Evolutionary conservation across 2,888 invertebrate species (phyloP), one percentile per base, ranked within the genome.

Genomic region (Oxystoma pomonae): DNA sequence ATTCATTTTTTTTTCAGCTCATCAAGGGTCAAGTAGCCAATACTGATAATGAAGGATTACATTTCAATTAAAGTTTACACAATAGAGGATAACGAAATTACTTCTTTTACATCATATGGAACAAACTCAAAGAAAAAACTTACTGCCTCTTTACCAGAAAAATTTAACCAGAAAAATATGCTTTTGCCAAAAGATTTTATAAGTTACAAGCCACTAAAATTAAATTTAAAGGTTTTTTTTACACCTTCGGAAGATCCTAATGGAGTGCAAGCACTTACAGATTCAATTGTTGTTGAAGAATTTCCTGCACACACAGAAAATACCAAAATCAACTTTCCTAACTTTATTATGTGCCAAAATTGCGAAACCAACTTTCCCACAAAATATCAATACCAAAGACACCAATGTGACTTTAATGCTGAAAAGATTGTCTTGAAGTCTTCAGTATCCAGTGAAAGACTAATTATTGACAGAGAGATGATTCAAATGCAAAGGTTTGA

Each of bases 311-410:
- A 59, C 17, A 3, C 20, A 21, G 19, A 53, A 16, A 35, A 60
- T 20, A 58, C 52, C 22, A 35, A 60, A 16, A 58, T 73, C 17
- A 75, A 74, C 62, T 70, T 75, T 53, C 74, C 76, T 3, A 71
- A 71, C 35, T 77, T 80, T 76, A 79, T 78, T 55, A 71, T 76
- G 55, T 81, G 81, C 67, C 80, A 81, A 68, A 81, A 81, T 69
- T 81, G 81, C 67, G 80, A 81, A 67, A 79, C 78, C 0, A 77
- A 79, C 69, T 81, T 80, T 68, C 78, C 80, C 1, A 80, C 81
- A 2, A 80, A 80, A 67, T 81, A 81, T 68, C 80, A 81, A 64
- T 81, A 78, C 66, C 81, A 81, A 67, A 71, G 81, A 22, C 81
- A 81, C 64, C 80, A 80, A 62, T 81, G 81, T 69, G 79, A 80